These are phyloP conservation scores for Mermis nigrescens DNA, from an alignment of 2,888 invertebrate species.

Conservation along the genomic window DNA sequence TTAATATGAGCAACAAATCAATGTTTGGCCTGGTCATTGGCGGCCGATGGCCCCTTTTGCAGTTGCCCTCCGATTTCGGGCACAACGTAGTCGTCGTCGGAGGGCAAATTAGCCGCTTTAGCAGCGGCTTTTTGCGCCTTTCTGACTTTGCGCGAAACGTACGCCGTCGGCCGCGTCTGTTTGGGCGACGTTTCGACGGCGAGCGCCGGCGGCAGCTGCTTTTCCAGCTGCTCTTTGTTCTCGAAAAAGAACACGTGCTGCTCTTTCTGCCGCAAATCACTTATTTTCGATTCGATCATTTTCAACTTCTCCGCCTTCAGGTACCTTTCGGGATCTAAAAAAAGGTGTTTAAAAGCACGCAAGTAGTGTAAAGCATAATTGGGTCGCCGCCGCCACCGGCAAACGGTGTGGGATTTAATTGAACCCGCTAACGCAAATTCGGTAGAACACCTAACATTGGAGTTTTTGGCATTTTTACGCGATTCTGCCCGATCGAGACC, in stretches of 20 bases:
- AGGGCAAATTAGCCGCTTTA: not conserved
- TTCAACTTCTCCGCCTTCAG: not conserved
- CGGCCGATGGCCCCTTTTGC: not conserved
- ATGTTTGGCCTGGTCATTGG: not conserved
- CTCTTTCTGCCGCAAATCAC: not conserved
- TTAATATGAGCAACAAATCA: no score
- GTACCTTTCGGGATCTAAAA: no score
- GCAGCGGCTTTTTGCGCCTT: no score
- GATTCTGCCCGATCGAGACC: no score
- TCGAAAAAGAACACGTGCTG: not conserved
- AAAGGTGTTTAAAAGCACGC: no score
- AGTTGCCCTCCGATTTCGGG: no score
- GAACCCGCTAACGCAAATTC: no score
- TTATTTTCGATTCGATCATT: not conserved
- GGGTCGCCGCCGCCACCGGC: no score
- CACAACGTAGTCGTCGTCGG: not conserved
- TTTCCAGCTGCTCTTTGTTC: not conserved
- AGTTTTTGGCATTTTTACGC: no score
- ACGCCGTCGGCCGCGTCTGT: not conserved
- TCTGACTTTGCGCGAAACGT: not conserved
- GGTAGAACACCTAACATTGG: no score
- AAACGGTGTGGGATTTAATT: no score
- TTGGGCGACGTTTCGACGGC: not conserved
- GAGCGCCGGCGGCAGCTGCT: not conserved
- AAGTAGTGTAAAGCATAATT: no score